Evolutionary conservation across 2,888 invertebrate species (phyloP).

Genomic region (Hemistola chrysoprasaria): DNA sequence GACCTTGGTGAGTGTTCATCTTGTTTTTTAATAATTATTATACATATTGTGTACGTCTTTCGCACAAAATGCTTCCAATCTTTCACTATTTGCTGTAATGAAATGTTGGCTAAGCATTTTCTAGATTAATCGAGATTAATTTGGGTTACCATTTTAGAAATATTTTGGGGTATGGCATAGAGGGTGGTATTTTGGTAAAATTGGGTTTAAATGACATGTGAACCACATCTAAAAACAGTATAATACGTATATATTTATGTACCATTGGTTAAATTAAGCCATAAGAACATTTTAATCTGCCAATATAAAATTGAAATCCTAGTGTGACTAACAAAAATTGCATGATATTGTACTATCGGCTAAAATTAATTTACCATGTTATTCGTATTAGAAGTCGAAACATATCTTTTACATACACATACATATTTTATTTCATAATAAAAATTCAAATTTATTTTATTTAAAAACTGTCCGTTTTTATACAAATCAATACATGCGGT

Average conservation of each 20-base stretch:
- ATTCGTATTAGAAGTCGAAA: background rate
- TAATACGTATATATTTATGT: conserved; percentile 1
- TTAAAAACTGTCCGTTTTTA: too few species aligned
- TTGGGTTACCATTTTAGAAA: conserved; percentile 11
- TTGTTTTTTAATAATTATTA: conserved; percentile 61
- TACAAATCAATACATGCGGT: too few species aligned
- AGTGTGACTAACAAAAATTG: conserved; percentile 38
- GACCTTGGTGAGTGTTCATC: conserved; percentile 78
- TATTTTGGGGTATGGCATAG: conserved; percentile 8
- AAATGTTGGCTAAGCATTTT: conserved; percentile 39
- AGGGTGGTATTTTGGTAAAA: conserved; percentile 11
- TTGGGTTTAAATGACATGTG: conserved; percentile 3
- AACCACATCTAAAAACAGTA: conserved; percentile 6
- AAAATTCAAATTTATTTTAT: too few species aligned
- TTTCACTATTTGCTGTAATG: conserved; percentile 29
- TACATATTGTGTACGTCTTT: conserved; percentile 50
- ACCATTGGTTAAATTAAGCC: conserved; percentile 7
- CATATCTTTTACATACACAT: too few species aligned
- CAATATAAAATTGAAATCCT: conserved; percentile 5
- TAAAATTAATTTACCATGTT: background rate
- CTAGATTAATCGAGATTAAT: conserved; percentile 20
- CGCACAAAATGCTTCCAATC: conserved; percentile 40
- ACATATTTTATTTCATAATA: too few species aligned
- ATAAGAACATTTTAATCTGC: conserved; percentile 2
- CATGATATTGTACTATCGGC: conserved; percentile 7